Base-by-base conservation (phyloP, 2,888 invertebrate genomes). In the Tenthredo livida region DNA sequence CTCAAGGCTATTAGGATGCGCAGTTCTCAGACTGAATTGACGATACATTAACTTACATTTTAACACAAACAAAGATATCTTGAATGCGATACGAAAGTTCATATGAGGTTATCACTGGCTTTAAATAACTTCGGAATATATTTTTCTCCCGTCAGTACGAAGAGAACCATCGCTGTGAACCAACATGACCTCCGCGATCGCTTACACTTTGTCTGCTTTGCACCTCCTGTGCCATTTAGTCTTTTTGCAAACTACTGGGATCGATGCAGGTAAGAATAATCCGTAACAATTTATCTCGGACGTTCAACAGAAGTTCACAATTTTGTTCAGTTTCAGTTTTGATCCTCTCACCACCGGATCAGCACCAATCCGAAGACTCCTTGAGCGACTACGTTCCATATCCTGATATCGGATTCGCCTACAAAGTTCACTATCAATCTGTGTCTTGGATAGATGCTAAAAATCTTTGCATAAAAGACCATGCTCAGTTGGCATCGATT, bases 401-500 rank as follows among this genome's bases (percentile, higher is more conserved):
- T 43, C 43, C 21, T 40, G 73, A 43, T n/a, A 73, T 73, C 43
- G 73, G 73, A 21, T 12, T 73, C 21, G 73, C 73, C 43, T 43
- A 43, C 43, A 73, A 73, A n/a, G n/a, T 25, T 73, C n/a, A 73
- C 73, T 12, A 73, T 40, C 21, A 21, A 73, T 12, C 25, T 10
- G 43, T 43, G 21, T 40, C 72, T 37, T 73, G n/a, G 40, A 40
- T 73, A 21, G 77, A 77, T 17, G 54, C 50, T 29, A 29, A 6
- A n/a, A 33, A 54, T 15, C 54, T 29, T 1, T 77, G 77, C 29
- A 5, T 7, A 33, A 10, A 17, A 33, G 77, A 77, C 3, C 15
- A 29, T 77, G 77, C 50, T 54, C 17, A 77, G 33, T 50, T 77
- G 77, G 77, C 77, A 54, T 25, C 17, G 77, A 77, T 77, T 4